Evolutionary conservation across 2,888 invertebrate genomes (phyloP).

Genomic region (Brachyopa scutellaris): DNA sequence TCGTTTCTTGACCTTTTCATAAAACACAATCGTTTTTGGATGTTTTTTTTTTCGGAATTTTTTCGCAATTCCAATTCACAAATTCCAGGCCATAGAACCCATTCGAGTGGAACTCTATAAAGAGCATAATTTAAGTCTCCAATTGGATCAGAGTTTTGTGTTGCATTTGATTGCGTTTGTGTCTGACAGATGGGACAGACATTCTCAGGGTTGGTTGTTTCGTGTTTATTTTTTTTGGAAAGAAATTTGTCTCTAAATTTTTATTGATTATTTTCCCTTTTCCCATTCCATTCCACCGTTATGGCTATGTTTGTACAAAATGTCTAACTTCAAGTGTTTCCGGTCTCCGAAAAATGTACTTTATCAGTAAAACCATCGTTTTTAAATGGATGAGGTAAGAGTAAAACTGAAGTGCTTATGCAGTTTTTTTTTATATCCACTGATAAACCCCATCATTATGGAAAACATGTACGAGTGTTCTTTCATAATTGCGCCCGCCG

Average conservation of each 20-base stretch:
- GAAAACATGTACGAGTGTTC: conserved; percentile 5
- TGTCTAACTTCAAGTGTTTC: conserved; percentile 44
- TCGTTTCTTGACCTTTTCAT: conserved; percentile 48
- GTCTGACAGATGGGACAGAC: background rate
- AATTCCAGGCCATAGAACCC: background rate
- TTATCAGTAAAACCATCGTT: background rate
- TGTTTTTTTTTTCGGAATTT: background rate
- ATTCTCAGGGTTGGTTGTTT: too few species aligned
- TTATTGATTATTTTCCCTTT: too few species aligned
- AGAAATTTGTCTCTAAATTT: background rate
- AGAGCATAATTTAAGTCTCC: background rate
- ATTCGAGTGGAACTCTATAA: conserved; percentile 35
- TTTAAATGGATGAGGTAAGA: conserved; percentile 15
- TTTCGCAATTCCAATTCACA: conserved; percentile 36
- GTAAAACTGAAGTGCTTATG: conserved; percentile 7
- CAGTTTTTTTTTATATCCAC: conserved; percentile 10
- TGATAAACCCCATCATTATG: conserved; percentile 24
- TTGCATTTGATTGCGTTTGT: background rate
- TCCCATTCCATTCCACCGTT: background rate
- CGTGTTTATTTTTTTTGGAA: background rate
- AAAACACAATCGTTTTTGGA: background rate
- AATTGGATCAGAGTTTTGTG: conserved; percentile 8
- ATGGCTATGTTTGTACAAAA: background rate
- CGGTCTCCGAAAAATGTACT: conserved; percentile 32
- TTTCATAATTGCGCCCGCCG: conserved; percentile 10